Percentiles rank a stretch among this genome's conserved stretches.
Conservation (phyloP, 1,140 invertebrate genomes). For the Drosophila erecta region DNA sequence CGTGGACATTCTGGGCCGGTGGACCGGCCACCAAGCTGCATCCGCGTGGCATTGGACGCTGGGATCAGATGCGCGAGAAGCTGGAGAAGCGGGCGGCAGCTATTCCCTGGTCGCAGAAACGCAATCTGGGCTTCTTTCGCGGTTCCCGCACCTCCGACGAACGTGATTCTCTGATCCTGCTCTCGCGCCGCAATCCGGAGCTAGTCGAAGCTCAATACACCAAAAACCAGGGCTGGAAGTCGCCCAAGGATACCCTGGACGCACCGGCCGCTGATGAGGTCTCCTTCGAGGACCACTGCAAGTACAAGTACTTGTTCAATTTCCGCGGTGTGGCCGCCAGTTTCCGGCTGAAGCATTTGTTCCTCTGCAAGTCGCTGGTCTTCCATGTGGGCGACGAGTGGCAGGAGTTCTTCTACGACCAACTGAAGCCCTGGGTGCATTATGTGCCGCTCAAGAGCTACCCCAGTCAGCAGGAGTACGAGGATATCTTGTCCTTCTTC, state of each 20-base stretch:
- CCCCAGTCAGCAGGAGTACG: conserved; percentile 88
- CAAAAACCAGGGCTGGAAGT: conserved; percentile 99
- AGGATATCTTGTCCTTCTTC: conserved; percentile 91
- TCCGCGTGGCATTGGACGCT: conserved; percentile 95
- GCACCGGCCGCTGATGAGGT: conserved; percentile 93
- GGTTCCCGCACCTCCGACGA: conserved; percentile 97
- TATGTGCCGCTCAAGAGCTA: conserved; percentile 94
- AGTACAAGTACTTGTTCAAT: conserved; percentile 98
- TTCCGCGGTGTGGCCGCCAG: conserved; percentile 98
- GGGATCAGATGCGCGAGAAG: conserved; percentile 93
- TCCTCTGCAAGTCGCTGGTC: conserved; percentile 96
- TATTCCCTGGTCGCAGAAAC: conserved; percentile 92
- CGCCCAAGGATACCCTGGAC: conserved; percentile 94
- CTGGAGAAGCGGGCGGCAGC: conserved; percentile 89
- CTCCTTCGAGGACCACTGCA: conserved; percentile 95
- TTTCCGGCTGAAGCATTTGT: conserved; percentile 98
- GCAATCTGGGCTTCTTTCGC: conserved; percentile 93
- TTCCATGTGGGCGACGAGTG: conserved; percentile 98
- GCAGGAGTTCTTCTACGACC: conserved; percentile 97
- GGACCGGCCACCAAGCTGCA: conserved; percentile 97
- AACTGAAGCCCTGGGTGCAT: conserved; percentile 97
- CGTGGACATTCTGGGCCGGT: conserved; percentile 99
- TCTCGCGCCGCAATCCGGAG: conserved; percentile 92
- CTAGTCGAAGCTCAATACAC: conserved; percentile 97
- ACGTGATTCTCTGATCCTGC: conserved; percentile 94